Evolutionary conservation across 2,888 invertebrate species (phyloP).

Genomic region (Argynnis bischoffii): DNA sequence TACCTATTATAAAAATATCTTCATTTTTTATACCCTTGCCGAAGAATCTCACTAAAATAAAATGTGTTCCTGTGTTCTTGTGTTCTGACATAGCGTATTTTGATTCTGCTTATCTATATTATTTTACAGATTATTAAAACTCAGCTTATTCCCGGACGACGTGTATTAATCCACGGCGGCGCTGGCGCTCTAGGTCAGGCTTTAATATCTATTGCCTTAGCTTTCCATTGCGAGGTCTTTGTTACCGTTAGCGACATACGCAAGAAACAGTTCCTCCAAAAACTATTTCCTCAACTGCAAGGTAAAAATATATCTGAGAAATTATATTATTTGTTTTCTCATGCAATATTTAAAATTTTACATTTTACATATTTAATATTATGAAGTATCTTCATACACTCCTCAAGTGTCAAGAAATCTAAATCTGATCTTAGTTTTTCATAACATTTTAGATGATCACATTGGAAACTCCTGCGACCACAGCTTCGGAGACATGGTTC

Average conservation of each 20-base stretch:
- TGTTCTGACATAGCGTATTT: slow-evolving; percentile 34
- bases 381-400: slow-evolving; percentile 20
- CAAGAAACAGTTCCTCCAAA: slow-evolving; percentile 50
- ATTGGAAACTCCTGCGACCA: slow-evolving; percentile 59
- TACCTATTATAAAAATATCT: too few relatives aligned
- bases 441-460: slow-evolving; percentile 49
- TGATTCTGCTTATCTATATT: not conserved
- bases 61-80: slow-evolving; percentile 40
- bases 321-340: too few relatives aligned
- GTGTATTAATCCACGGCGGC: slow-evolving; percentile 57
- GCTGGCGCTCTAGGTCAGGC: slow-evolving; percentile 65
- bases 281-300: slow-evolving; percentile 52
- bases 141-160: slow-evolving; percentile 35
- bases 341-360: too few relatives aligned
- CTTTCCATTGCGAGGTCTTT: slow-evolving; percentile 51
- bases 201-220: slow-evolving; percentile 54
- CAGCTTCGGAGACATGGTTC: slow-evolving; percentile 49
- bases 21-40: too few relatives aligned
- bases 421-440: too few relatives aligned
- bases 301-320: slow-evolving; percentile 43
- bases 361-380: not conserved
- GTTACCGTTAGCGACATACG: slow-evolving; percentile 51
- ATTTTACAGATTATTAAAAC: slow-evolving; percentile 44
- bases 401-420: too few relatives aligned
- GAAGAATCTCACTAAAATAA: too few relatives aligned